phyloP scores from a whole-genome alignment of 2,797 vertebrate genomes.

The Champsocephalus esox region DNA sequence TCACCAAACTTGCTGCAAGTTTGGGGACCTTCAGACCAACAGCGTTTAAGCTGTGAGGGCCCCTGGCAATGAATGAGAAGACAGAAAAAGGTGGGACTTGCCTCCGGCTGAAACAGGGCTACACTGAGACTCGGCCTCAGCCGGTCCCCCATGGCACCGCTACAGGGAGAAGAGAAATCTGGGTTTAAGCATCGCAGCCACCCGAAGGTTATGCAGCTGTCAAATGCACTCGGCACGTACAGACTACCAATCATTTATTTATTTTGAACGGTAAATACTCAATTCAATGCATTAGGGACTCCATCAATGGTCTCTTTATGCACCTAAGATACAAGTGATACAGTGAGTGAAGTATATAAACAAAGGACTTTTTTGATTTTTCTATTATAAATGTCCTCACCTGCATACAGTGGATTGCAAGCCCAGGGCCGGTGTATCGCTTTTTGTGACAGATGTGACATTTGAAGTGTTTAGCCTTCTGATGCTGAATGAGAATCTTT shows the following conservation, averaged over 20 bases:
- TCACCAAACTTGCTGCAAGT: constrained; percentile 99
- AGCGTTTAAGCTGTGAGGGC: constrained; percentile 95
- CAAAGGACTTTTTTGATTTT: background rate
- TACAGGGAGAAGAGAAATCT: constrained; percentile 98
- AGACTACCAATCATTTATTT: constrained; percentile 22
- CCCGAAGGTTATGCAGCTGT: constrained; percentile 81
- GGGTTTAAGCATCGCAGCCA: constrained; percentile 93
- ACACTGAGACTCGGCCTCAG: constrained; percentile 99
- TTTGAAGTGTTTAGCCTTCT: constrained; percentile 98
- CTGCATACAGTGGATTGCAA: constrained; percentile 98
- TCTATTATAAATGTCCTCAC: constrained; percentile 64
- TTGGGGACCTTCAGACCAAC: constrained; percentile 96
- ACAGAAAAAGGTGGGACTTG: constrained; percentile 98
- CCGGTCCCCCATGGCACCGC: constrained; percentile 98
- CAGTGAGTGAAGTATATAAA: rapidly evolving
- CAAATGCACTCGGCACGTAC: constrained; percentile 52
- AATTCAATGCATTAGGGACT: constrained; percentile 89
- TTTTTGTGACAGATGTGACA: constrained; percentile 98
- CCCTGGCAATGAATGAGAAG: constrained; percentile 92
- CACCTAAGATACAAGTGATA: constrained; percentile 79
- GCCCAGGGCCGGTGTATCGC: constrained; percentile 93
- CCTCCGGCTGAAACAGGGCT: constrained; percentile 98
- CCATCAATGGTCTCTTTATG: constrained; percentile 97
- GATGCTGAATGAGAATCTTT: constrained; percentile 96
- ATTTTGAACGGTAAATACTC: background rate